phyloP scores from a whole-genome alignment of 2,113 vertebrate species.

The Empidonax alnorum region DNA sequence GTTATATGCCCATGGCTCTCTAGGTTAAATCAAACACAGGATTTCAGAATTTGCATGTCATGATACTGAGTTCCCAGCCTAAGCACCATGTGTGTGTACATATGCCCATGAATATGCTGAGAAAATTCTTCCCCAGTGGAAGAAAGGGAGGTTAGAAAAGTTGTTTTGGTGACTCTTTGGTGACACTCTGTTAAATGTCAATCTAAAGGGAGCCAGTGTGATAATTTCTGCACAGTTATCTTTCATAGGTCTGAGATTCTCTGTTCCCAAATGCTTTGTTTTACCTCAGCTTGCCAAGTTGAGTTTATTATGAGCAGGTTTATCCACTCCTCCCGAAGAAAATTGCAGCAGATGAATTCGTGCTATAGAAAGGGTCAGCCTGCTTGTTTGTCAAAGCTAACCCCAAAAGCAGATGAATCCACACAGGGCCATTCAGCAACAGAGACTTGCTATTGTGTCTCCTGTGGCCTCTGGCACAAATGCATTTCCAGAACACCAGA shows the following conservation, averaged over 20 bases:
- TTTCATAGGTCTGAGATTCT: neutral
- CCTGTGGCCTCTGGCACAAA: neutral
- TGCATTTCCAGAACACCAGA: neutral
- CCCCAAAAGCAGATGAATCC: neutral
- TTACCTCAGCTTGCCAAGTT: neutral
- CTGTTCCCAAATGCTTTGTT: neutral
- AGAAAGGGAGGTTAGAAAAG: neutral
- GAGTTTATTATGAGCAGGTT: neutral
- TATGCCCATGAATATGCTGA: neutral
- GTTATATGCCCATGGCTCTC: neutral
- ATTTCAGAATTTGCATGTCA: neutral
- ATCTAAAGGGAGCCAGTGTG: neutral
- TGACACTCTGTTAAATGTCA: neutral
- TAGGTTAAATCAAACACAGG: neutral
- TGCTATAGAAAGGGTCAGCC: neutral
- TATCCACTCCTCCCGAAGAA: neutral
- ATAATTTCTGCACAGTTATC: neutral
- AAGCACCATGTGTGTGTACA: rapidly evolving
- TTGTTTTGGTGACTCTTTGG: neutral
- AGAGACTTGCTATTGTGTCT: rapidly evolving
- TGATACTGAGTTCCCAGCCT: neutral
- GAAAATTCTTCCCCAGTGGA: neutral
- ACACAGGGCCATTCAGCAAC: neutral
- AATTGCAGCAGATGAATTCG: neutral
- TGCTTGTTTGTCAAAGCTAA: neutral